These are phyloP conservation scores for Steromphala cineraria DNA, from an alignment of 2,888 invertebrate genomes.

Conservation along the genomic window DNA sequence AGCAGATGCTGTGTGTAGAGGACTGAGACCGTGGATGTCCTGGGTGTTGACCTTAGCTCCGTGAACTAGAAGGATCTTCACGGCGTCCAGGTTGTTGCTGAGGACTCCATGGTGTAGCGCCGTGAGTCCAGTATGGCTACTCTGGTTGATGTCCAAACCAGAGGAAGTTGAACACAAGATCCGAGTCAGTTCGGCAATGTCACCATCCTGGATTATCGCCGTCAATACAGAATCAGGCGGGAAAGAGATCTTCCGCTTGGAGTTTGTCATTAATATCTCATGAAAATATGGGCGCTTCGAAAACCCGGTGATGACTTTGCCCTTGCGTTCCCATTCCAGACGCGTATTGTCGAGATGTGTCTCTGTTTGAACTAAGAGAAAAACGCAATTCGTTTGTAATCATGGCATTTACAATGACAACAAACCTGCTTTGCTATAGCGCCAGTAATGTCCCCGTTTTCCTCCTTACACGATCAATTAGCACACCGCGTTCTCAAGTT, in stretches of 20 bases:
- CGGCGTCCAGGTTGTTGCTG: conserved; percentile 67
- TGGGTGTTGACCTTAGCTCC: conserved; percentile 63
- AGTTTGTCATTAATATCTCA: neutral
- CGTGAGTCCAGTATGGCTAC: conserved; percentile 66
- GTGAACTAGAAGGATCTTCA: conserved; percentile 60
- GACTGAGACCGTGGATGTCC: conserved; percentile 66
- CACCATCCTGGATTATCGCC: conserved; percentile 68
- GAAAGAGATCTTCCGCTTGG: conserved; percentile 62
- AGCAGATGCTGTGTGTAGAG: conserved; percentile 68
- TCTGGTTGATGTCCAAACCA: conserved; percentile 60
- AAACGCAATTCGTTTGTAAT: no score
- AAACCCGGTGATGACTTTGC: neutral
- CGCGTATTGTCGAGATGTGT: neutral
- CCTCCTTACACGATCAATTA: no score
- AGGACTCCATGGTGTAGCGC: conserved; percentile 68
- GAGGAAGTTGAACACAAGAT: conserved; percentile 46
- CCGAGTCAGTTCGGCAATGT: conserved; percentile 57
- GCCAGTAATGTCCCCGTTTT: no score
- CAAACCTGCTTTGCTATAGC: no score
- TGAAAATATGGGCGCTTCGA: neutral
- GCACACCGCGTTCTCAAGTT: no score
- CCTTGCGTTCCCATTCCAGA: neutral
- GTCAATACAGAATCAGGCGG: conserved; percentile 66
- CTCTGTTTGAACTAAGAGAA: neutral
- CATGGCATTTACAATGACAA: no score